Base-by-base conservation (phyloP, 2,113 vertebrate genomes). In the Periophthalmodon schlosseri region DNA sequence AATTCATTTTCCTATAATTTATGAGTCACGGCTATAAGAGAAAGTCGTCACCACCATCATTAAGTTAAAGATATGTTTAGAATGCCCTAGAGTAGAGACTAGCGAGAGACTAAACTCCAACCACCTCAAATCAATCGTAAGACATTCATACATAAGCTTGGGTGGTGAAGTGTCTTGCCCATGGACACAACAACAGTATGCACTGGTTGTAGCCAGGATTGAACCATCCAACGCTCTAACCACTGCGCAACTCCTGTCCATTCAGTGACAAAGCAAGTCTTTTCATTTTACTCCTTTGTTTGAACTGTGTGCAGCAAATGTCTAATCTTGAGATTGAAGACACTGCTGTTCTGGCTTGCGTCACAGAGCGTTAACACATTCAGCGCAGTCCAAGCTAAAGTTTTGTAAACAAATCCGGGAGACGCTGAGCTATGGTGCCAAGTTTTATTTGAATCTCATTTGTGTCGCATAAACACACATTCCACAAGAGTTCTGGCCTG, bases 391-490 rank as follows among this genome's bases (percentile, higher is more conserved):
- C 64, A 52, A 71, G 61, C 23, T 39, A 3, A 61, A 73, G 73
- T 57, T 49, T 65, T 20, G 10, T 65, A 78, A 78, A 80, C 68
- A 73, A 10, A 54, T 33, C 74, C 64, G 16, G 28, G 34, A 28
- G 44, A 20, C 39, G 56, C 7, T 47, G 66, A 44, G 73, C 24
- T 1, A 16, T 44, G 28, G 68, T 63, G 34, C 47, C 13, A 11
- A 23, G 28, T 36, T 83, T 81, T 72, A 71, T 66, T 80, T 28
- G 66, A 18, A 68, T 49, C 46, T 23, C 70, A 52, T 70, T 81
- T 64, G 67, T 68, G 75, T 79, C 74, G n/a, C 5, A 10, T 79
- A 82, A 85, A 87, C 74, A 77, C 28, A n/a, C 36, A 70, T 78
- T 83, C 49, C 77, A 28, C 13, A 69, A 46, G 60, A 63, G 36